Evolutionary conservation across 2,888 invertebrate genomes (phyloP).

Genomic region (Polyploca ridens): DNA sequence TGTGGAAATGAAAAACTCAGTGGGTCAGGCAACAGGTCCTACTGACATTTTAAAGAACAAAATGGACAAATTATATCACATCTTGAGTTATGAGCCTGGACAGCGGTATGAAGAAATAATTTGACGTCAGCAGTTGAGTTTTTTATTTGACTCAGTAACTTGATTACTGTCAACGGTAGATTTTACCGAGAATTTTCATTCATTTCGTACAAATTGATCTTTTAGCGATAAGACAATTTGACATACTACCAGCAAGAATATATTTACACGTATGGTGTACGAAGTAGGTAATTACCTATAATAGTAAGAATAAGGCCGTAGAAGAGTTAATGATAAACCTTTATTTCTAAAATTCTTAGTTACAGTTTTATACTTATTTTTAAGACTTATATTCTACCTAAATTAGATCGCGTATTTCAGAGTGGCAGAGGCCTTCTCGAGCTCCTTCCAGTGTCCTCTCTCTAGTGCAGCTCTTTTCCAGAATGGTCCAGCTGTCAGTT

Average conservation of each 20-base stretch:
- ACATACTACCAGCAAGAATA: neutral
- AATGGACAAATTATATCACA: slow-evolving; percentile 26
- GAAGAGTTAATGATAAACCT: too few species aligned
- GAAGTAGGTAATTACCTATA: neutral
- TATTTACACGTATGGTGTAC: neutral
- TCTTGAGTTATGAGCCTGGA: neutral
- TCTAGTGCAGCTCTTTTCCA: too few species aligned
- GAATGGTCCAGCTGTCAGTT: too few species aligned
- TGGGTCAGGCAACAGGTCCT: slow-evolving; percentile 60
- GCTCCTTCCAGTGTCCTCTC: too few species aligned
- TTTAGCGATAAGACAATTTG: neutral
- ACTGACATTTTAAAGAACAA: slow-evolving; percentile 46
- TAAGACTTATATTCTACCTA: too few species aligned
- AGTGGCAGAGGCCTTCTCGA: too few species aligned
- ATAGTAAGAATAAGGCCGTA: neutral
- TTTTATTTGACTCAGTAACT: neutral
- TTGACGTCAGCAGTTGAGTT: neutral
- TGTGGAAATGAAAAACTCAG: slow-evolving; percentile 52
- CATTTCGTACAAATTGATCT: neutral
- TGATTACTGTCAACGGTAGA: neutral
- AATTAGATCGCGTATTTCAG: too few species aligned
- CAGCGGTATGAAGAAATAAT: neutral
- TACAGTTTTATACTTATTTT: too few species aligned
- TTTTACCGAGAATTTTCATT: slow-evolving; percentile 1
- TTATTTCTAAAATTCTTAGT: too few species aligned